Percentiles rank a stretch among this genome's conserved stretches.
Evolutionary conservation across 2,888 invertebrate species (phyloP).

Genomic region (Temnothorax ravouxi): DNA sequence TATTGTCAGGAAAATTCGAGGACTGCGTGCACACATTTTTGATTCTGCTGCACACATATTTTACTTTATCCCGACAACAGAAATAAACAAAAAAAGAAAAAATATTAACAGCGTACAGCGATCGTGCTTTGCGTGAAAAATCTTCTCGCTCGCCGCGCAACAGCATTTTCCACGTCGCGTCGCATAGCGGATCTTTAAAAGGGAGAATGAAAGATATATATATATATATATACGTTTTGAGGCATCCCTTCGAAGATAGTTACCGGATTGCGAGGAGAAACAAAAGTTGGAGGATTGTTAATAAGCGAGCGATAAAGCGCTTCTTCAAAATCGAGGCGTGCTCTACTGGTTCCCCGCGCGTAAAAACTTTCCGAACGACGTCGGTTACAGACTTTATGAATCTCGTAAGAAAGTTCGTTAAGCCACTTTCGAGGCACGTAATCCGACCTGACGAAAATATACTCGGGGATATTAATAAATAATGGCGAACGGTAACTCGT

Average conservation of each 20-base stretch:
- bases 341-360: background rate
- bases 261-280: background rate
- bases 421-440: conserved; percentile 26
- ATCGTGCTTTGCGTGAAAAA: background rate
- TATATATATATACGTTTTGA: background rate
- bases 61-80: conserved; percentile 1
- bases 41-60: background rate
- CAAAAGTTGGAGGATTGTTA: conserved; percentile 34
- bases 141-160: background rate
- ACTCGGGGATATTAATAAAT: conserved; percentile 39
- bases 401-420: conserved; percentile 57
- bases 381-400: conserved; percentile 51
- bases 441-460: conserved; percentile 35
- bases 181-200: background rate
- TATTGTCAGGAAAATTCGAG: conserved; percentile 47
- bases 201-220: background rate
- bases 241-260: background rate
- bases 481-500: background rate
- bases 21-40: conserved; percentile 32
- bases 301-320: conserved; percentile 50
- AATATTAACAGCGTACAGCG: background rate
- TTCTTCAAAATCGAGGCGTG: conserved; percentile 36
- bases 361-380: conserved; percentile 51
- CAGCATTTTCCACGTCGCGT: conserved; percentile 16
- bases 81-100: background rate